phyloP scores from a whole-genome alignment of 2,888 invertebrate species.

The Hirtodrosophila cameraria region DNA sequence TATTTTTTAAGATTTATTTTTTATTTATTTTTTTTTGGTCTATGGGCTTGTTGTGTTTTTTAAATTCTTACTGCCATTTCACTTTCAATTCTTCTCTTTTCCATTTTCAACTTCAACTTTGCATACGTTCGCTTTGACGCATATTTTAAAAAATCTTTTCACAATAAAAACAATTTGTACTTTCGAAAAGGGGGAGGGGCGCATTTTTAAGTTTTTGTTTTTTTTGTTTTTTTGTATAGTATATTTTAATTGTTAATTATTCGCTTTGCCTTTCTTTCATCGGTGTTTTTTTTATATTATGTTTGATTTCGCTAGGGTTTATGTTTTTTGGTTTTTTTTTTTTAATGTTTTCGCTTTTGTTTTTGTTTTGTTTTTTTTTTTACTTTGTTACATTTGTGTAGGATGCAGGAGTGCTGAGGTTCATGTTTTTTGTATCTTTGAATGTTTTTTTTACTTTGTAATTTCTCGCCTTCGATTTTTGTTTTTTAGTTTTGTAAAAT shows the following conservation, averaged over 20 bases:
- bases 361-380: conserved; percentile 47
- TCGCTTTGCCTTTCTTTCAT: conserved; percentile 52
- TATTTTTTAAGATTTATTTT: neutral
- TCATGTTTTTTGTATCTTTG: conserved; percentile 81
- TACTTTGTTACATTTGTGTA: conserved; percentile 79
- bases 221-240: conserved; percentile 48
- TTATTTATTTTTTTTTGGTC: conserved; percentile 10
- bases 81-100: conserved; percentile 32
- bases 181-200: conserved; percentile 84
- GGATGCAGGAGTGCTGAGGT: conserved; percentile 82
- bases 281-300: conserved; percentile 58
- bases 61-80: conserved; percentile 39
- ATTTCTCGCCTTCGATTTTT: conserved; percentile 59
- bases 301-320: conserved; percentile 74
- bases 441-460: conserved; percentile 76
- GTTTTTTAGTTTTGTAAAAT: conserved; percentile 52
- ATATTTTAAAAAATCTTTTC: conserved; percentile 70
- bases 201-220: conserved; percentile 70
- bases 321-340: conserved; percentile 33
- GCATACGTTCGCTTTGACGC: conserved; percentile 29
- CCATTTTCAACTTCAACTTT: conserved; percentile 55
- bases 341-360: no score
- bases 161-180: conserved; percentile 84
- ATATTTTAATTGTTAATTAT: conserved; percentile 42
- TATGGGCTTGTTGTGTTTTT: conserved; percentile 35